phyloP scores from a whole-genome alignment of 2,888 invertebrate species.

The Cheilosia soror region DNA sequence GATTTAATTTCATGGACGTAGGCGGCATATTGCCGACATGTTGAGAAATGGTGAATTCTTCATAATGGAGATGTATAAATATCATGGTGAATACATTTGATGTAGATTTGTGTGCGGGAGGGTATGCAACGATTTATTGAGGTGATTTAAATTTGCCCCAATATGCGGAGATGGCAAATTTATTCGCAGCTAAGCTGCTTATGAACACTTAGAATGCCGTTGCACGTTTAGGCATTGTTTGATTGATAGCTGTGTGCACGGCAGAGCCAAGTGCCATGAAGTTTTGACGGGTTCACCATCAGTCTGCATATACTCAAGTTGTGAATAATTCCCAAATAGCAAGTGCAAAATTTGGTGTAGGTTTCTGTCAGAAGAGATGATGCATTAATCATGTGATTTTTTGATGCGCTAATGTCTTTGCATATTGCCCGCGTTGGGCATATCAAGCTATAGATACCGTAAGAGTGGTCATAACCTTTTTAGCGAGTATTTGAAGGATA shows the following conservation, averaged over 20 bases:
- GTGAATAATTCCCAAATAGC: too few relatives aligned
- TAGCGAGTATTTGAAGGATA: too few relatives aligned
- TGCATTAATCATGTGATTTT: too few relatives aligned
- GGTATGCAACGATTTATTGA: slow-evolving; percentile 61
- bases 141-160: slow-evolving; percentile 68
- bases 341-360: too few relatives aligned
- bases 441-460: too few relatives aligned
- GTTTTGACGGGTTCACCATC: not conserved
- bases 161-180: slow-evolving; percentile 34
- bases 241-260: slow-evolving; percentile 53
- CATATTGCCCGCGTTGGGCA: too few relatives aligned
- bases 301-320: too few relatives aligned
- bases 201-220: slow-evolving; percentile 58
- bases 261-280: not conserved
- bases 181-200: slow-evolving; percentile 48
- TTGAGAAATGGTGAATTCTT: slow-evolving; percentile 64
- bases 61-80: slow-evolving; percentile 68
- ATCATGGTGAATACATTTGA: slow-evolving; percentile 43
- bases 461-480: too few relatives aligned
- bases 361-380: too few relatives aligned
- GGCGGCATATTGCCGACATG: slow-evolving; percentile 50
- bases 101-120: not conserved
- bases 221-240: slow-evolving; percentile 67
- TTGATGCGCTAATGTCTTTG: too few relatives aligned
- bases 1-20: slow-evolving; percentile 19